phyloP scores from a whole-genome alignment of 2,113 vertebrate species.

The Otocyon megalotis region DNA sequence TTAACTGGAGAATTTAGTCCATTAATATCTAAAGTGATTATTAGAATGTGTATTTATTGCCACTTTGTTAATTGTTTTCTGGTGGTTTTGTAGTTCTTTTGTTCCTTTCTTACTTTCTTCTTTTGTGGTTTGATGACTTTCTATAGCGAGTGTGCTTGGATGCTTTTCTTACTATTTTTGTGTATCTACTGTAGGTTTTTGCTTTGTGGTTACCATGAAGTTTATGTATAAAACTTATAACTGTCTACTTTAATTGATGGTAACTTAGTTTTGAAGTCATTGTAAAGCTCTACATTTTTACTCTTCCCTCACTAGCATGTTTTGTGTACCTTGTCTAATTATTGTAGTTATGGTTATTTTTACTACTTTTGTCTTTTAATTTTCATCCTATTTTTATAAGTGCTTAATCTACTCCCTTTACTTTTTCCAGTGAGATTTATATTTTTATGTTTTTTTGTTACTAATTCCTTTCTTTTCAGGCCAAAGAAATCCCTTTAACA shows the following conservation, averaged over 20 bases:
- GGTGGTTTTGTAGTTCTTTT: background rate
- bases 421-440: background rate
- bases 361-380: background rate
- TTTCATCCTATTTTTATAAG: background rate
- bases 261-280: background rate
- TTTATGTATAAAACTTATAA: background rate
- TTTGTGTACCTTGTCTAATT: background rate
- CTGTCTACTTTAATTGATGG: background rate
- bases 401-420: background rate
- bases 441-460: background rate
- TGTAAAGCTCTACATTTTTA: background rate
- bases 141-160: background rate
- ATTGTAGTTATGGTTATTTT: background rate
- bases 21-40: background rate
- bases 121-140: background rate
- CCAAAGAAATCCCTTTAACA: background rate
- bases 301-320: background rate
- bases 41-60: background rate
- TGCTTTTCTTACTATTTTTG: background rate
- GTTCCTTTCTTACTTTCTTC: background rate
- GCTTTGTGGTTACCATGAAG: background rate
- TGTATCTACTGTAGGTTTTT: background rate
- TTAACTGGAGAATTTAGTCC: background rate
- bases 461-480: background rate
- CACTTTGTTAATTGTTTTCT: background rate